Conservation (phyloP, 1,140 invertebrate genomes). For the Physella acuta region DNA sequence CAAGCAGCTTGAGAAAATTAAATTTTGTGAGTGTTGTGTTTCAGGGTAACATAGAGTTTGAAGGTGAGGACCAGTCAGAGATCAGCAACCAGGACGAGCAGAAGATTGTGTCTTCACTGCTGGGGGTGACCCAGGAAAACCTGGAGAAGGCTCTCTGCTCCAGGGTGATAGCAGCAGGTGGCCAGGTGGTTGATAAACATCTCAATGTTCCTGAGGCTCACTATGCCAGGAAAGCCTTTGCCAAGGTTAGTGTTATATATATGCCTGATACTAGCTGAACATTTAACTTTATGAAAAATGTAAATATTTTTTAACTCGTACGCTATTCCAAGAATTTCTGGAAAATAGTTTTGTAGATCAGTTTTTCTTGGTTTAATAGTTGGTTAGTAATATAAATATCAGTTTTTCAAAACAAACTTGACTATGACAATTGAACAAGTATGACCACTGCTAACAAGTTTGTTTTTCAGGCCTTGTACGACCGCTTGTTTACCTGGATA, state of each 20-base stretch:
- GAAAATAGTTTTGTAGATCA: too few species aligned
- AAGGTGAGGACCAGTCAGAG: conserved; percentile 69
- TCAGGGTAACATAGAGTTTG: conserved; percentile 77
- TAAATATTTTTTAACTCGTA: too few species aligned
- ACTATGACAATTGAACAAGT: neutral
- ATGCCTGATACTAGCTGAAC: neutral
- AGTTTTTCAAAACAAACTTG: too few species aligned
- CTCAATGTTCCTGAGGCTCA: conserved; percentile 82
- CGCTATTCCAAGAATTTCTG: too few species aligned
- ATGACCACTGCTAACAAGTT: neutral
- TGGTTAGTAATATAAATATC: too few species aligned
- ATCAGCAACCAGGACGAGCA: conserved; percentile 67
- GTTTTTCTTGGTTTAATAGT: too few species aligned
- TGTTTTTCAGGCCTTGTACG: conserved; percentile 83
- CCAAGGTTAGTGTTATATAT: conserved; percentile 69
- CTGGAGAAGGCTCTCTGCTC: conserved; percentile 77
- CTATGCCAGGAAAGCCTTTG: conserved; percentile 89
- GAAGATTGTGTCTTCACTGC: conserved; percentile 69
- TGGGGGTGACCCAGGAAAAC: conserved; percentile 75
- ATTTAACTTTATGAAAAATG: too few species aligned
- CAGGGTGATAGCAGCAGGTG: conserved; percentile 87
- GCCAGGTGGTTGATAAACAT: conserved; percentile 90
- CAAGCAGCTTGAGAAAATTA: too few species aligned
- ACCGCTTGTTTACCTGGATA: conserved; percentile 89
- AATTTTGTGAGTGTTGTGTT: too few species aligned